Evolutionary conservation across 2,113 vertebrate species (phyloP).

Genomic region (Otis tarda): DNA sequence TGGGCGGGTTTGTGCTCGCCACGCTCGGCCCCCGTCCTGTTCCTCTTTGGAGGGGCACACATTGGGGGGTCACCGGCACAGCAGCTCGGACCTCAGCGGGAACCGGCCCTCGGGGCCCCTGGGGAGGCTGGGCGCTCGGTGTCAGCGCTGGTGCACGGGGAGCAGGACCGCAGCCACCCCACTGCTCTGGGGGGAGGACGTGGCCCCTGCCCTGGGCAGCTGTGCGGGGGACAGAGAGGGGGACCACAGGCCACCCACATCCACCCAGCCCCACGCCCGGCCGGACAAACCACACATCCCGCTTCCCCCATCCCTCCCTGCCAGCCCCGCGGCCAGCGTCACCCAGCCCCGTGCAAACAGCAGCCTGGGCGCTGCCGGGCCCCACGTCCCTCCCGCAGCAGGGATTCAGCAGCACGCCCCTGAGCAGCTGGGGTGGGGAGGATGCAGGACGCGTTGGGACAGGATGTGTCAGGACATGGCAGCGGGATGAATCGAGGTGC

Average conservation of each 20-base stretch:
- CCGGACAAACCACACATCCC: neutral
- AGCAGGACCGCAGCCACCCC: too few relatives aligned
- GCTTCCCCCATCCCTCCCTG: neutral
- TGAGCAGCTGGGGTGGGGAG: neutral
- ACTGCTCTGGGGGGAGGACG: too few relatives aligned
- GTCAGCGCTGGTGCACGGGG: too few relatives aligned
- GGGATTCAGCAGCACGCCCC: neutral
- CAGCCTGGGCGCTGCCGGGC: accelerated
- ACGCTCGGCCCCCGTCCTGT: neutral
- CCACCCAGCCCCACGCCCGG: neutral
- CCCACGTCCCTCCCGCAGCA: neutral
- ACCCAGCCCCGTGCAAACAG: neutral
- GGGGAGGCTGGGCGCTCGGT: too few relatives aligned
- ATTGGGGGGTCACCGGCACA: neutral
- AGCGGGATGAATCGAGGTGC: neutral
- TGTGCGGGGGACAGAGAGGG: too few relatives aligned
- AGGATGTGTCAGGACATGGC: neutral
- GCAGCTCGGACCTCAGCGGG: too few relatives aligned
- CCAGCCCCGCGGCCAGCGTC: accelerated
- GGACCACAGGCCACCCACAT: too few relatives aligned
- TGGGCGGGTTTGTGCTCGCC: neutral
- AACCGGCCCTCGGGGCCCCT: too few relatives aligned
- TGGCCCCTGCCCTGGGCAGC: too few relatives aligned
- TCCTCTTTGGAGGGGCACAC: neutral
- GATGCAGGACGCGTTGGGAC: neutral